A percentile compares a stretch with the other conserved stretches of the same genome.
Conservation (phyloP, 2,113 vertebrate species). For the Zosterops pallidus region DNA sequence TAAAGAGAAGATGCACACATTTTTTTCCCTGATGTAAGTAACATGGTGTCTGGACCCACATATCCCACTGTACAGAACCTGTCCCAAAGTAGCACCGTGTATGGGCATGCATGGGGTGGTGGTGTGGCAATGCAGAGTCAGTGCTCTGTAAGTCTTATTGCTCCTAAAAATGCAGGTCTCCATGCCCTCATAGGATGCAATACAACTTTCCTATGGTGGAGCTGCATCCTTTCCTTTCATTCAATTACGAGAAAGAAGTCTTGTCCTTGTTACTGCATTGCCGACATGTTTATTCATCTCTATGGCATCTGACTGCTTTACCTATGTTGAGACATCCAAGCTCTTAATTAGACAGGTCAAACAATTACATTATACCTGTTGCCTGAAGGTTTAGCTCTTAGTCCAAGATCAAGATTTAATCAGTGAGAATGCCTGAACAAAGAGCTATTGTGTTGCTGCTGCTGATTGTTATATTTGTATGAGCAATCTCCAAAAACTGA, state of each 20-base stretch:
- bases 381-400: background rate
- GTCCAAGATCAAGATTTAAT: background rate
- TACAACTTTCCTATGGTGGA: background rate
- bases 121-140: background rate
- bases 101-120: background rate
- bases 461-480: background rate
- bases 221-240: background rate
- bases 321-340: background rate
- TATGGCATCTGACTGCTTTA: background rate
- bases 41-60: fast-evolving
- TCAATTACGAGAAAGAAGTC: background rate
- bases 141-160: background rate
- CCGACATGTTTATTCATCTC: background rate
- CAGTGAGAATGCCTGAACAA: background rate
- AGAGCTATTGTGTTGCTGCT: background rate
- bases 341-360: background rate
- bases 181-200: background rate
- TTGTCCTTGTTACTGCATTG: background rate
- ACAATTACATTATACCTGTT: background rate
- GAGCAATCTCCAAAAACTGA: background rate
- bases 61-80: background rate
- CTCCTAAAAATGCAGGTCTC: background rate
- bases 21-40: background rate
- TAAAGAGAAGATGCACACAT: fast-evolving
- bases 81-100: fast-evolving